Percentiles rank a stretch among this genome's conserved stretches.
Conservation (phyloP, 2,797 vertebrate species). For the Anableps anableps region DNA sequence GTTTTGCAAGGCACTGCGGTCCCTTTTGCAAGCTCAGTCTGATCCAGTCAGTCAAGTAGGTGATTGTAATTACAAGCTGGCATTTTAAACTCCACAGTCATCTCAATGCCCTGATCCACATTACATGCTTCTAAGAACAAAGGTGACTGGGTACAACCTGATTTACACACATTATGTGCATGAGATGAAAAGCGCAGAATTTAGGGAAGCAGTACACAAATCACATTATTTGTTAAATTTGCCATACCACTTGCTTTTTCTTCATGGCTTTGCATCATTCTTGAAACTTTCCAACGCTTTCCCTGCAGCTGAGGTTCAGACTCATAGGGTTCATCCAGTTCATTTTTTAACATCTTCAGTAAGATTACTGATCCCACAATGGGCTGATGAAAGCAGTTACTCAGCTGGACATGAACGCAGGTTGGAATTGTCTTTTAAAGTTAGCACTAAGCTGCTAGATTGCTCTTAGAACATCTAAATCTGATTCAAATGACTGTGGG, state of each 20-base stretch:
- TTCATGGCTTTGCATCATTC: not conserved
- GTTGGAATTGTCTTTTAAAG: slow-evolving; percentile 52
- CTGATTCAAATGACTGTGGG: slow-evolving; percentile 65
- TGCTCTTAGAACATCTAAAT: slow-evolving; percentile 58
- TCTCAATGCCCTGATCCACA: slow-evolving; percentile 50
- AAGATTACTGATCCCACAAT: slow-evolving; percentile 21
- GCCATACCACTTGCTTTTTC: not conserved
- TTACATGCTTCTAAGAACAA: slow-evolving; percentile 34
- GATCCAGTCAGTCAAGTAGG: slow-evolving; percentile 4
- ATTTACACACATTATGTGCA: slow-evolving; percentile 46
- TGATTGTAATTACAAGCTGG: slow-evolving; percentile 11
- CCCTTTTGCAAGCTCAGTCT: not conserved
- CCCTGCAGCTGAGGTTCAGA: not conserved
- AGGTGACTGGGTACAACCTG: slow-evolving; percentile 27
- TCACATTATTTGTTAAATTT: slow-evolving; percentile 1
- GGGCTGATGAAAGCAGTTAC: slow-evolving; percentile 28
- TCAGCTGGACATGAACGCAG: slow-evolving; percentile 18
- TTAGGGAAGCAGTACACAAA: slow-evolving; percentile 23
- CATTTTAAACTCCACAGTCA: slow-evolving; percentile 31
- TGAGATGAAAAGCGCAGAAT: slow-evolving; percentile 30
- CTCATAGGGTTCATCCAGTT: slow-evolving; percentile 39
- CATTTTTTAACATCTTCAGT: slow-evolving; percentile 8
- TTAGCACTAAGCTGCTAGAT: slow-evolving; percentile 40
- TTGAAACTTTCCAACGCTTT: not conserved
- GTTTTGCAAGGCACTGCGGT: not conserved